Evolutionary conservation across 1,140 invertebrate species (phyloP).

Genomic region (Cydia fagiglandana): DNA sequence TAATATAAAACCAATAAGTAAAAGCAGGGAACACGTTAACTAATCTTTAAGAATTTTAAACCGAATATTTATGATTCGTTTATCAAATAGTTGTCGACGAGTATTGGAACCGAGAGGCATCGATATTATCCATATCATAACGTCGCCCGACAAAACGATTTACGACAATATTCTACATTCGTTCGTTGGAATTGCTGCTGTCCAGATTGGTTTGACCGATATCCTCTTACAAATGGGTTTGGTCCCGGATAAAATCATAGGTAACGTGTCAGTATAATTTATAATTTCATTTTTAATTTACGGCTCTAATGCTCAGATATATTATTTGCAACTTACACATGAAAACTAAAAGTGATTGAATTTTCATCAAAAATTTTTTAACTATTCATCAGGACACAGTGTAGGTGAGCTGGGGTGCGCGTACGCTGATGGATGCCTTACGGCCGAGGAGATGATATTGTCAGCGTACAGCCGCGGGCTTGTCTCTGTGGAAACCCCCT

Average conservation of each 20-base stretch:
- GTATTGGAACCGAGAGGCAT: constrained; percentile 2
- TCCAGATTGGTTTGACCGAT: constrained; percentile 10
- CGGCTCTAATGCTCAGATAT: no score
- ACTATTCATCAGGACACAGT: background rate
- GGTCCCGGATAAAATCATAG: background rate
- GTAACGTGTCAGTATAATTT: background rate
- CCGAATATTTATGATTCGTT: background rate
- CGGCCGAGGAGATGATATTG: background rate
- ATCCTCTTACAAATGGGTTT: background rate
- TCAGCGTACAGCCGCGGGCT: constrained; percentile 3
- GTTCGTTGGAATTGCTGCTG: constrained; percentile 4
- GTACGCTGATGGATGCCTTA: background rate
- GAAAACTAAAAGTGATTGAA: no score
- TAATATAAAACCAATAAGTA: no score
- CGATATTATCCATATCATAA: constrained; percentile 6
- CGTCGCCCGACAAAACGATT: background rate
- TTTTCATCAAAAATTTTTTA: background rate
- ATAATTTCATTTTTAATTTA: no score
- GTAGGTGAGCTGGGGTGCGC: constrained; percentile 1
- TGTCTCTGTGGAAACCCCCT: background rate
- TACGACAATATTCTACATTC: constrained; percentile 14
- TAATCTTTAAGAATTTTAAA: background rate
- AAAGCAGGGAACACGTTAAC: no score
- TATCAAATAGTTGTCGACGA: background rate
- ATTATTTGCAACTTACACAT: no score